phyloP scores from a whole-genome alignment of 2,113 vertebrate species.

The Calonectris borealis region DNA sequence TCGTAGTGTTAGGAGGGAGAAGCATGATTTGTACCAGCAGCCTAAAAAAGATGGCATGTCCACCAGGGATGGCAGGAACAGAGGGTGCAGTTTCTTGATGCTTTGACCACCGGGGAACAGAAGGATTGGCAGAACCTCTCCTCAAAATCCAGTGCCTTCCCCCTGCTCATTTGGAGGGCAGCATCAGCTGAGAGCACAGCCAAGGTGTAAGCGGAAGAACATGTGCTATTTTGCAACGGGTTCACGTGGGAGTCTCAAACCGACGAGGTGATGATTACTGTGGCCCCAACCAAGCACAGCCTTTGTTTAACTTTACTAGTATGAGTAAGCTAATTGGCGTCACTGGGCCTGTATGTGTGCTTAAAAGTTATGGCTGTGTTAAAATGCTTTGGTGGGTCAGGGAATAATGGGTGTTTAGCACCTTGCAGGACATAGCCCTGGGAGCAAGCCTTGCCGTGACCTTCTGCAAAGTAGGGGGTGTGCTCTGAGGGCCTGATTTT shows the following conservation, averaged over 20 bases:
- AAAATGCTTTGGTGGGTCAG: background rate
- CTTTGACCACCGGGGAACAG: background rate
- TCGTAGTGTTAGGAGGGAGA: background rate
- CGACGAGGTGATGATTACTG: background rate
- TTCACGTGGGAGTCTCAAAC: background rate
- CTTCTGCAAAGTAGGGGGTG: background rate
- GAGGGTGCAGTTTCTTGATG: background rate
- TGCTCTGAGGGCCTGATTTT: background rate
- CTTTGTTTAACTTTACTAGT: conserved; percentile 16
- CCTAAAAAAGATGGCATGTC: background rate
- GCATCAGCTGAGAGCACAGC: background rate
- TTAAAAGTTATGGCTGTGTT: background rate
- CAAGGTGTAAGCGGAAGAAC: background rate
- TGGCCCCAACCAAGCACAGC: background rate
- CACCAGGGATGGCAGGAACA: background rate
- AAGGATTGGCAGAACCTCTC: background rate
- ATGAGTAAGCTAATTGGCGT: background rate
- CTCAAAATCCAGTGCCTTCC: background rate
- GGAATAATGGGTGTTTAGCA: background rate
- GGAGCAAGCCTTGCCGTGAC: background rate
- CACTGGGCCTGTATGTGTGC: background rate
- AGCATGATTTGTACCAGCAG: background rate
- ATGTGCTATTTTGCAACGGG: background rate
- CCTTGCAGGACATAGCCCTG: background rate
- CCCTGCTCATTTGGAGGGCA: background rate